Conservation (phyloP, 2,797 vertebrate genomes). For the Decapterus maruadsi region DNA sequence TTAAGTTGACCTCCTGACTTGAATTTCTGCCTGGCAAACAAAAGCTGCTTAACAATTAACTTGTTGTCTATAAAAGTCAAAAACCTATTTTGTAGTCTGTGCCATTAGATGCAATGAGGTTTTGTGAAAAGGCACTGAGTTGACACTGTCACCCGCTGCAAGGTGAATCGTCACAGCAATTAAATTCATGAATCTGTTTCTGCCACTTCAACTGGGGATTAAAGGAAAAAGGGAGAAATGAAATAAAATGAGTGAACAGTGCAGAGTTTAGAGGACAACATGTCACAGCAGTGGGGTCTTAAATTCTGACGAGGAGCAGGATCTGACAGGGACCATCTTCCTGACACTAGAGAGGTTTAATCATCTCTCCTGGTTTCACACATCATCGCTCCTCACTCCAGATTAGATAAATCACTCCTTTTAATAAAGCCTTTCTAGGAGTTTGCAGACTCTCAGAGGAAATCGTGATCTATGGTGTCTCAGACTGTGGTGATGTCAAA, state of each 20-base stretch:
- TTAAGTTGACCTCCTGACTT: background rate
- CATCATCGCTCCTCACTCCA: constrained; percentile 51
- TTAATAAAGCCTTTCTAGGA: constrained; percentile 65
- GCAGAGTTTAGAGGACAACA: constrained; percentile 52
- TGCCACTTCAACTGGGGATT: constrained; percentile 51
- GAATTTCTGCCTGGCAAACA: background rate
- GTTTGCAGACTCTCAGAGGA: constrained; percentile 57
- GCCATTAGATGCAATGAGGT: constrained; percentile 4
- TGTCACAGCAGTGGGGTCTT: constrained; percentile 46
- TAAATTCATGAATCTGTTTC: constrained; percentile 58
- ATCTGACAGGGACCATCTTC: constrained; percentile 65
- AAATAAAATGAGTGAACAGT: constrained; percentile 41
- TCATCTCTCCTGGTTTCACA: constrained; percentile 66
- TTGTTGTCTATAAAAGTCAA: background rate
- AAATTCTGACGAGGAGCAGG: constrained; percentile 58
- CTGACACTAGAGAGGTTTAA: constrained; percentile 63
- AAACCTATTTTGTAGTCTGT: background rate
- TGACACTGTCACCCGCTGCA: constrained; percentile 19
- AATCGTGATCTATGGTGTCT: constrained; percentile 47
- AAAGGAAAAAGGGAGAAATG: constrained; percentile 54
- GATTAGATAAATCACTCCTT: constrained; percentile 70
- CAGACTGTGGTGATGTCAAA: constrained; percentile 55
- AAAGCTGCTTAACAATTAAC: background rate
- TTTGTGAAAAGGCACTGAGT: constrained; percentile 22
- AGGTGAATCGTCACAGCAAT: constrained; percentile 55